Evolutionary conservation across 2,888 invertebrate genomes (phyloP), one percentile per base, ranked within the genome.

Genomic region (Unio delphinus): DNA sequence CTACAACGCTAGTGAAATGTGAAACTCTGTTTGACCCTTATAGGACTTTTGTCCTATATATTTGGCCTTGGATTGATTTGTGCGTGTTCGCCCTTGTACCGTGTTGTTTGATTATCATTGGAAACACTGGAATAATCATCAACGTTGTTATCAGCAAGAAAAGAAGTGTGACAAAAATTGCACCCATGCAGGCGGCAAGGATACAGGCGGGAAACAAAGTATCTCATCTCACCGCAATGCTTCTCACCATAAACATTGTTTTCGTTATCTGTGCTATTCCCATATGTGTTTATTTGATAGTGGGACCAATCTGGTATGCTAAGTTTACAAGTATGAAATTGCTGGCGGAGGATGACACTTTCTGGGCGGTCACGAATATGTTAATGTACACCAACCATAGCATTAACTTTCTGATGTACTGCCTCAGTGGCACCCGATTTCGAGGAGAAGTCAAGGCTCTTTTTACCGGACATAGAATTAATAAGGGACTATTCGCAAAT

Each of bases 31-130:
- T 58, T 20, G 59, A 70, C 11, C 65, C 73, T 5, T 83, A 83
- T 67, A 18, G 26, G 1, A 18, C 69, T 3, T 84, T 83, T 61
- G 26, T 66, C 7, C 17, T 3, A 1, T 65, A 65, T 26, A 63
- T 70, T 28, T 86, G 84, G 83, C 80, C 83, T 8, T 85, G 82
- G 81, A 76, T 87, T 23, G 87, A 87, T 73, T 74, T 83, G 28
- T 75, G 78, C 54, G 60, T 82, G 23, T 83, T 81, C 68, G 78
- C 78, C 57, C 62, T 85, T 34, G 65, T 85, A 11, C 87, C 87
- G 0, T 80, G 81, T 34, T 30, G 76, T 34, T 66, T 86, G 56
- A 72, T 87, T 34, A 60, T 82, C 28, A 56, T 77, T 20, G 83
- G 79, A 15, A 87, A 87, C 73, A 54, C 81, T 3, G 78, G 79